Evolutionary conservation across 2,797 vertebrate genomes (phyloP).

Genomic region (Pseudotriccus pelzelni): DNA sequence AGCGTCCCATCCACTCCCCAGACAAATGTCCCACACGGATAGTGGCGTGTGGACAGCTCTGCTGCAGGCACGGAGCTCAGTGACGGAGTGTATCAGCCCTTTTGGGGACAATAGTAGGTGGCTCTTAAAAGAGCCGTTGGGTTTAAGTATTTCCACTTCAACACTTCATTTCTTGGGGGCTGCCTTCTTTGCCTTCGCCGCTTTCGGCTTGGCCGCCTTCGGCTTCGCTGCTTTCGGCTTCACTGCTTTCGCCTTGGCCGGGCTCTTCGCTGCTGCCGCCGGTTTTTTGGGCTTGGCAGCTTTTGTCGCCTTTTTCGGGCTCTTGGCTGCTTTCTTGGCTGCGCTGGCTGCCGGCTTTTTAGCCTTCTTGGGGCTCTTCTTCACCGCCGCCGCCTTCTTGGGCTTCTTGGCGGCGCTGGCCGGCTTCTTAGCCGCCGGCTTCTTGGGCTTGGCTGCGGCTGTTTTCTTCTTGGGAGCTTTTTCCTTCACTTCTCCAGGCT

Average conservation of each 20-base stretch:
- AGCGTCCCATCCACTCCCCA: not conserved
- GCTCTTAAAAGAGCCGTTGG: slow-evolving; percentile 70
- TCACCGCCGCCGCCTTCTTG: not conserved
- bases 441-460: slow-evolving; percentile 17
- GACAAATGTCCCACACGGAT: not conserved
- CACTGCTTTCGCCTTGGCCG: not conserved
- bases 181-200: not conserved
- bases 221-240: slow-evolving; percentile 42
- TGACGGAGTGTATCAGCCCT: slow-evolving; percentile 28
- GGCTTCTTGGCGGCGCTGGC: slow-evolving; percentile 51
- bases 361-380: slow-evolving; percentile 47
- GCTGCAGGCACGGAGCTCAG: not conserved
- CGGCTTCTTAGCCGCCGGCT: not conserved
- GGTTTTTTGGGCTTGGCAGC: not conserved
- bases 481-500: too few relatives aligned
- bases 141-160: slow-evolving; percentile 26
- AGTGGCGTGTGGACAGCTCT: not conserved
- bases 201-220: slow-evolving; percentile 16
- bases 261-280: not conserved
- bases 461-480: not conserved
- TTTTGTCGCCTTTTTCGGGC: not conserved
- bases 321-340: not conserved
- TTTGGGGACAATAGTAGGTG: slow-evolving; percentile 27
- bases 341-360: not conserved
- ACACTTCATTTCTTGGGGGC: not conserved